phyloP scores from a whole-genome alignment of 2,113 vertebrate species.

The Lepidothrix coronata region DNA sequence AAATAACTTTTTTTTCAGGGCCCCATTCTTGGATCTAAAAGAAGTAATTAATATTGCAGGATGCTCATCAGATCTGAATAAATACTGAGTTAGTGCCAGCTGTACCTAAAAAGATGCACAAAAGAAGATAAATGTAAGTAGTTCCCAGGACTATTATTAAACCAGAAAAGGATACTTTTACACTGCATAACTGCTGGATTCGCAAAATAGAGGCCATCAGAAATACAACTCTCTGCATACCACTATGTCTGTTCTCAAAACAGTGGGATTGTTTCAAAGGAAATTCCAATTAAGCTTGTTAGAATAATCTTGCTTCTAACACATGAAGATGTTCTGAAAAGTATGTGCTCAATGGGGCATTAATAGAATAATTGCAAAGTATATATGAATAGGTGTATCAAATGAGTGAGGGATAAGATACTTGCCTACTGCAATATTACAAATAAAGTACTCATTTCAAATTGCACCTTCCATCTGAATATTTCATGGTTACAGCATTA shows the following conservation, averaged over 20 bases:
- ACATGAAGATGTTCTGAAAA: not conserved
- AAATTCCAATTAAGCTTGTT: not conserved
- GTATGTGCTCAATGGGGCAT: not conserved
- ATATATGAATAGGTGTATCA: not conserved
- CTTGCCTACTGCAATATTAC: not conserved
- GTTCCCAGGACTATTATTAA: not conserved
- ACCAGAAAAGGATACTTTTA: not conserved
- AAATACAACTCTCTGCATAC: not conserved
- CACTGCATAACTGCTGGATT: not conserved
- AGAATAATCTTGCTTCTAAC: not conserved
- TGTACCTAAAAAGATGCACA: not conserved
- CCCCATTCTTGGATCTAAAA: not conserved
- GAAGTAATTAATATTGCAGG: not conserved
- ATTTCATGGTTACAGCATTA: not conserved
- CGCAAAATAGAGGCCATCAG: not conserved
- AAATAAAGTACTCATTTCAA: not conserved
- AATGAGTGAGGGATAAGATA: not conserved
- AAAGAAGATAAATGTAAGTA: not conserved
- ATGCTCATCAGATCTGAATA: not conserved
- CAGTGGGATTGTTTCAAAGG: not conserved
- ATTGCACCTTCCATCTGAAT: not conserved
- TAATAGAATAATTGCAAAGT: not conserved
- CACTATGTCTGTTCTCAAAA: not conserved
- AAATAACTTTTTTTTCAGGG: not conserved
- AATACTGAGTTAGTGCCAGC: not conserved